phyloP scores from a whole-genome alignment of 2,113 vertebrate genomes.

The Phylloscopus trochilus region DNA sequence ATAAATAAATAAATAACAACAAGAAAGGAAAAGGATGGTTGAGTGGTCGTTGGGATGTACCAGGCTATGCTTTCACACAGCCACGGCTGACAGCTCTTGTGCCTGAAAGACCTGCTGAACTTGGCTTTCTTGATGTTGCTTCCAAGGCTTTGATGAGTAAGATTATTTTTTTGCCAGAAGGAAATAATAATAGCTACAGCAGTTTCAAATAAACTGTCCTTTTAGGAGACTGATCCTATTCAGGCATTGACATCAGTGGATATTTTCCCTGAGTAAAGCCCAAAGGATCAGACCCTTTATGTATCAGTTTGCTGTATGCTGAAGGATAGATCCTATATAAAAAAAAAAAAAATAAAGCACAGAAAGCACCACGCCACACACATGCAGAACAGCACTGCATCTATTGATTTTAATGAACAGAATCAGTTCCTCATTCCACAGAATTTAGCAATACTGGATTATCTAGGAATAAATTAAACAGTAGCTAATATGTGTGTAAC shows the following conservation, averaged over 20 bases:
- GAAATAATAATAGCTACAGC: slow-evolving; percentile 5
- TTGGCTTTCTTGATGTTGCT: slow-evolving; percentile 4
- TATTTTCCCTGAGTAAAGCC: slow-evolving; percentile 4
- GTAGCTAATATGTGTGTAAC: background rate
- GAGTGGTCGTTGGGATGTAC: background rate
- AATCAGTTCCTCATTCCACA: background rate
- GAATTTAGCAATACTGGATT: slow-evolving; percentile 10
- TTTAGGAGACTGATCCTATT: slow-evolving; percentile 17
- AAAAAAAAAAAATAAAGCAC: background rate
- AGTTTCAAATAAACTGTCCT: slow-evolving; percentile 24
- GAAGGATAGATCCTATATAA: background rate
- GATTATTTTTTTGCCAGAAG: slow-evolving; percentile 8
- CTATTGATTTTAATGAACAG: slow-evolving; percentile 11
- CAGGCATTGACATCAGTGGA: background rate
- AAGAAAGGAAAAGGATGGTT: background rate
- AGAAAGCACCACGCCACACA: background rate
- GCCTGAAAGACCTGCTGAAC: slow-evolving; percentile 35
- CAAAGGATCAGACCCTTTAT: background rate
- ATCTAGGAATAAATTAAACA: slow-evolving; percentile 14
- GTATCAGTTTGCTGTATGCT: background rate
- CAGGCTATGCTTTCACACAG: background rate
- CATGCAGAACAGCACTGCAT: background rate
- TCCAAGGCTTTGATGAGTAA: slow-evolving; percentile 18
- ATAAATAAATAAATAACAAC: slow-evolving; percentile 10
- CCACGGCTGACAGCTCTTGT: background rate